Conservation (phyloP, 2,888 invertebrate species). For the Escarpia spicata region DNA sequence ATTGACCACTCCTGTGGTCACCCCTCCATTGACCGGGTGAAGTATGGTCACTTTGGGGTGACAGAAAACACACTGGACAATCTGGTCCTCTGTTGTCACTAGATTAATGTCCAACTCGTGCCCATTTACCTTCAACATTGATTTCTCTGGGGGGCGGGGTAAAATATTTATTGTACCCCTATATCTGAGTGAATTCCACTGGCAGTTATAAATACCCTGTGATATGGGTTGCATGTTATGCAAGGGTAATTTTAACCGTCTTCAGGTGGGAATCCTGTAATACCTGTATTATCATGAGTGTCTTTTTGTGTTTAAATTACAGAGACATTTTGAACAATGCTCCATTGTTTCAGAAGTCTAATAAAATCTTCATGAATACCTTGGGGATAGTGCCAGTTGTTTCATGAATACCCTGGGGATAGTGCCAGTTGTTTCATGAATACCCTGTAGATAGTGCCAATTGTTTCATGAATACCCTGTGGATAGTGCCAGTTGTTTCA, state of each 20-base stretch:
- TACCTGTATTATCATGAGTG: neutral
- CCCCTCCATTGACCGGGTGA: neutral
- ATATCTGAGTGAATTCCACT: neutral
- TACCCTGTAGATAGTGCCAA: too few relatives aligned
- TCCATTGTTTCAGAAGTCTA: too few relatives aligned
- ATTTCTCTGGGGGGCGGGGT: neutral
- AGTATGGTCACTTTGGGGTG: constrained; percentile 3
- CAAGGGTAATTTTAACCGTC: neutral
- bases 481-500: too few relatives aligned
- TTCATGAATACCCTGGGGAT: too few relatives aligned
- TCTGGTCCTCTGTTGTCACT: neutral
- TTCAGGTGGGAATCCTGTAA: neutral
- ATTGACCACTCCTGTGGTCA: neutral
- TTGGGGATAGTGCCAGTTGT: too few relatives aligned
- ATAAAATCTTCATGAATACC: too few relatives aligned
- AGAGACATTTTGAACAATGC: neutral
- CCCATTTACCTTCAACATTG: neutral
- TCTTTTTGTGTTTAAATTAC: neutral
- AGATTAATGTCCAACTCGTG: neutral
- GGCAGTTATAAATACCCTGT: neutral
- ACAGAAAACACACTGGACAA: neutral
- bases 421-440: too few relatives aligned
- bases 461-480: too few relatives aligned
- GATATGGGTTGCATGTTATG: neutral
- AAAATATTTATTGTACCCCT: neutral